Conservation (phyloP, 2,888 invertebrate species). For the Pheosia gnoma region DNA sequence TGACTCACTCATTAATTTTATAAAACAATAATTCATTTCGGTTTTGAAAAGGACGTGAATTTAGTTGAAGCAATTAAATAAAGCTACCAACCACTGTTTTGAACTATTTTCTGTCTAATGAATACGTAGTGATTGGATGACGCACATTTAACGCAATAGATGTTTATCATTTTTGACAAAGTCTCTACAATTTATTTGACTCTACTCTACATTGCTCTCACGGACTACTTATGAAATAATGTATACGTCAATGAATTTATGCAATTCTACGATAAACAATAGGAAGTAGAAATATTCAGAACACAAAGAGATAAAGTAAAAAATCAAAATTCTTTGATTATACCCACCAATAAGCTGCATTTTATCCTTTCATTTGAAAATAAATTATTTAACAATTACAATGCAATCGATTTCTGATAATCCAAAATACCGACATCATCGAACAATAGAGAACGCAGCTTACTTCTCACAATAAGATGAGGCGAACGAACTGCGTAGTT, state of each 20-base stretch:
- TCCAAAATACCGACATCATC: conserved; percentile 35
- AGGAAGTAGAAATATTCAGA: too few relatives aligned
- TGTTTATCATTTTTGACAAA: conserved; percentile 53
- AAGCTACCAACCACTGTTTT: neutral
- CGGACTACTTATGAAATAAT: too few relatives aligned
- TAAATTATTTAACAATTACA: conserved; percentile 18
- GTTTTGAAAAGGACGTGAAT: too few relatives aligned
- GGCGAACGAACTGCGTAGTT: conserved; percentile 65
- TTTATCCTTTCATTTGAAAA: conserved; percentile 2
- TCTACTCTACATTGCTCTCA: too few relatives aligned
- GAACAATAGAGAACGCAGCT: conserved; percentile 48
- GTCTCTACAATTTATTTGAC: conserved; percentile 6
- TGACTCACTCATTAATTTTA: conserved; percentile 44
- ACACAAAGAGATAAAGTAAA: too few relatives aligned
- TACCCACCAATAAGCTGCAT: neutral
- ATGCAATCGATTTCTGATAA: conserved; percentile 32
- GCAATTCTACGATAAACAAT: too few relatives aligned
- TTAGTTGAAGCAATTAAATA: too few relatives aligned
- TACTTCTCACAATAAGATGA: conserved; percentile 54
- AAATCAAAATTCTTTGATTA: too few relatives aligned
- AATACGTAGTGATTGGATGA: conserved; percentile 18
- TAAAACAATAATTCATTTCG: too few relatives aligned
- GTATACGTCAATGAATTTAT: too few relatives aligned
- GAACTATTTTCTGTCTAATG: conserved; percentile 22
- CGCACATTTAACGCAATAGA: conserved; percentile 37